Evolutionary conservation across 2,888 invertebrate genomes (phyloP), one percentile per base, ranked within the genome.

Genomic region (Patella ulyssiponensis): DNA sequence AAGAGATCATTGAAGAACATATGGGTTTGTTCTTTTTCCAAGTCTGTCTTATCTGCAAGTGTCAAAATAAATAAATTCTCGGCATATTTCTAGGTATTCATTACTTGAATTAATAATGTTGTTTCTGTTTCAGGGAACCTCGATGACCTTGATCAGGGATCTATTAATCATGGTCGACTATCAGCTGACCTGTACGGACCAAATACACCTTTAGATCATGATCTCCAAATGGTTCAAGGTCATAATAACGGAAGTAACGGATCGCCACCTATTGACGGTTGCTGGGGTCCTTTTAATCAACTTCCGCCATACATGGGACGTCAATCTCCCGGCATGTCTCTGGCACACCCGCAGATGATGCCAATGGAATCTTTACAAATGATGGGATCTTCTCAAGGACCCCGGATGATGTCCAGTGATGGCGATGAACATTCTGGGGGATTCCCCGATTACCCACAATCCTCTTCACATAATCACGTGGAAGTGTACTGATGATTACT

Each of bases 391-490:
- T 83, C 82, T 1, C 81, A 82, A 74, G 83, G 83, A 53, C 82
- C 86, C 27, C 81, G 88, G 52, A 86, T 88, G 85, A 81, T 88
- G 81, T 85, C 85, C 44, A 81, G 86, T 74, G 88, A 87, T 58
- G 81, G 86, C 71, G 85, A 83, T 74, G 89, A 88, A 71, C 85
- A 82, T 78, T 81, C 83, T 51, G 83, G 85, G 77, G 84, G 85
- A 52, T 89, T 86, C 83, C 82, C 86, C 73, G 89, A 90, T 75
- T 90, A 88, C 77, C 86, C 88, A 27, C 86, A 85, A 69, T 83
- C 84, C 71, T 85, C 88, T 73, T 87, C 85, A 75, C 88, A 88
- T 56, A 88, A 85, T 73, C 90, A 90, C 80, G 90, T 90, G 74
- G 90, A 90, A 79, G 90, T 90, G 44, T 90, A 90, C 79, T 90